Percentiles rank a stretch among this genome's conserved stretches.
phyloP scores from a whole-genome alignment of 2,888 invertebrate genomes.

The Orgyia antiqua region DNA sequence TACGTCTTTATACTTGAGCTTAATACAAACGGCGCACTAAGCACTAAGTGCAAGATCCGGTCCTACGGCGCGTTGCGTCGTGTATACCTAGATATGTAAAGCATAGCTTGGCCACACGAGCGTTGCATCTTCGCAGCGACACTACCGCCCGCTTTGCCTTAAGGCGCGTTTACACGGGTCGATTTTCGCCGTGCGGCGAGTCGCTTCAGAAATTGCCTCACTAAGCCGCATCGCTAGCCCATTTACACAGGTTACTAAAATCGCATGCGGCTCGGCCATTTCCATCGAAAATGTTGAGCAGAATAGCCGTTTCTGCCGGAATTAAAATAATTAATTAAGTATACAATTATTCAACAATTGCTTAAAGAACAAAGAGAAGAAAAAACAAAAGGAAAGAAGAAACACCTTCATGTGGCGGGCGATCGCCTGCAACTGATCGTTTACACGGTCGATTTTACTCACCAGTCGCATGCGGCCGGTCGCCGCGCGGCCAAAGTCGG shows the following conservation, averaged over 20 bases:
- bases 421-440: slow-evolving; percentile 17
- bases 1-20: too few relatives aligned
- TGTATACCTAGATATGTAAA: too few relatives aligned
- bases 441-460: slow-evolving; percentile 21
- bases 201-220: slow-evolving; percentile 24
- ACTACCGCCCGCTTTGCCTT: too few relatives aligned
- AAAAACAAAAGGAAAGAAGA: too few relatives aligned
- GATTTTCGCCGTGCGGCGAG: slow-evolving; percentile 37
- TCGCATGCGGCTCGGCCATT: not conserved
- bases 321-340: slow-evolving; percentile 3
- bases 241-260: not conserved
- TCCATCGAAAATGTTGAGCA: not conserved
- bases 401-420: too few relatives aligned
- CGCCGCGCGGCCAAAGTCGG: slow-evolving; percentile 34
- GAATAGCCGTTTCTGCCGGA: slow-evolving; percentile 1
- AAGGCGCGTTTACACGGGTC: slow-evolving; percentile 33
- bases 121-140: too few relatives aligned
- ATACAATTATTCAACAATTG: too few relatives aligned
- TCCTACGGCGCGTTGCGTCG: too few relatives aligned
- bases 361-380: too few relatives aligned
- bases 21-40: too few relatives aligned
- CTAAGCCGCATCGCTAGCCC: not conserved
- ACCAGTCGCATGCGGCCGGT: slow-evolving; percentile 34
- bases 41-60: too few relatives aligned
- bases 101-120: too few relatives aligned